Evolutionary conservation across 2,797 vertebrate genomes (phyloP).

Genomic region (Enteromius treurensis): DNA sequence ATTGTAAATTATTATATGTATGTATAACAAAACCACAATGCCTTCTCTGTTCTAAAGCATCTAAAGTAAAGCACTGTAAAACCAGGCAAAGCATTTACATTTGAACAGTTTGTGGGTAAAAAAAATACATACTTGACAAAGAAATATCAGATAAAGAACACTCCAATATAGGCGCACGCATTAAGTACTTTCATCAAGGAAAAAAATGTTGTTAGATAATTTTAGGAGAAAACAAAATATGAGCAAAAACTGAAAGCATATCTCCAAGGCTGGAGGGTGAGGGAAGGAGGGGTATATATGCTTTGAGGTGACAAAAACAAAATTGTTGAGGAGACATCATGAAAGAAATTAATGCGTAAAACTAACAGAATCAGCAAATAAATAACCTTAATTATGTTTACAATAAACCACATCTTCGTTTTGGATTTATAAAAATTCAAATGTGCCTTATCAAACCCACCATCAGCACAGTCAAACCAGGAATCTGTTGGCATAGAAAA

Average conservation of each 20-base stretch:
- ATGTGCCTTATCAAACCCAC: conserved; percentile 69
- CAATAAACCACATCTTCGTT: background rate
- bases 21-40: background rate
- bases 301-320: conserved; percentile 52
- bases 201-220: background rate
- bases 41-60: background rate
- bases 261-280: conserved; percentile 23
- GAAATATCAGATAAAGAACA: conserved; percentile 11
- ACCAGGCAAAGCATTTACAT: background rate
- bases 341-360: conserved; percentile 21
- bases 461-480: conserved; percentile 69
- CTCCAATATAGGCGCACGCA: conserved; percentile 13
- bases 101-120: background rate
- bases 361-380: conserved; percentile 13
- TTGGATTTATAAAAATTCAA: background rate
- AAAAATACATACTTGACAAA: conserved; percentile 13
- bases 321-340: conserved; percentile 49
- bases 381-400: background rate
- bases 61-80: background rate
- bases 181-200: conserved; percentile 1
- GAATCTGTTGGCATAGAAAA: conserved; percentile 83
- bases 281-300: conserved; percentile 5
- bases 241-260: conserved; percentile 20
- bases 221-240: background rate
- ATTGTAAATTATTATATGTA: conserved; percentile 7